Percentiles rank a stretch among this genome's conserved stretches.
phyloP scores from a whole-genome alignment of 2,113 vertebrate species.

The Nycticebus coucang region DNA sequence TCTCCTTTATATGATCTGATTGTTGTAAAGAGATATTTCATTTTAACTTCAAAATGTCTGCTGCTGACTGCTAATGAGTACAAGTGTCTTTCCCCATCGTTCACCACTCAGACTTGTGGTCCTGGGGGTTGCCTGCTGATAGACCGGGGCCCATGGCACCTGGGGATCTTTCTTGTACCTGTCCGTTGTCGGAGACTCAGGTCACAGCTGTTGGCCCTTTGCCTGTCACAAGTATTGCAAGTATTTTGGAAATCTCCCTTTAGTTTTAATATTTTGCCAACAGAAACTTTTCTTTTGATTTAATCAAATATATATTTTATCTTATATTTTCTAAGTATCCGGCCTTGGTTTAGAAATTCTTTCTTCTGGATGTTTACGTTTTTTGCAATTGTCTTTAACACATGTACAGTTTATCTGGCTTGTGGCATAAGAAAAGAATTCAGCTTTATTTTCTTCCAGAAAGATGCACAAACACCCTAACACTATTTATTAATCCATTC shows the following conservation, averaged over 20 bases:
- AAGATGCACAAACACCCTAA: background rate
- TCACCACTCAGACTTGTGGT: background rate
- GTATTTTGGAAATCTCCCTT: background rate
- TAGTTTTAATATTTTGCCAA: background rate
- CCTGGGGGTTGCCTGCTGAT: background rate
- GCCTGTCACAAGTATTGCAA: too few relatives aligned
- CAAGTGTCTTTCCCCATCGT: too few relatives aligned
- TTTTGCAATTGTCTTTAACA: background rate
- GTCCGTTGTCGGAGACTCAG: too few relatives aligned
- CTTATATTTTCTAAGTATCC: background rate
- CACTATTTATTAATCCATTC: rapidly evolving
- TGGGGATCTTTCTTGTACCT: background rate
- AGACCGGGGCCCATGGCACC: background rate
- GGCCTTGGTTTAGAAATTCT: background rate
- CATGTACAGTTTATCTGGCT: background rate
- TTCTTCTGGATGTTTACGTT: too few relatives aligned
- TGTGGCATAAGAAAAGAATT: background rate
- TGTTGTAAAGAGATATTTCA: background rate
- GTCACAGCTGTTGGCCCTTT: background rate
- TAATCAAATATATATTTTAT: background rate
- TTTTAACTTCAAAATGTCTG: background rate
- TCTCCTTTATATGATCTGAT: conserved; percentile 43
- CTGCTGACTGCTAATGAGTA: background rate
- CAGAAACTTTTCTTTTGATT: background rate
- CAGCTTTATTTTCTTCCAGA: background rate